Evolutionary conservation across 2,888 invertebrate species (phyloP).

Genomic region (Trimorus sp.): DNA sequence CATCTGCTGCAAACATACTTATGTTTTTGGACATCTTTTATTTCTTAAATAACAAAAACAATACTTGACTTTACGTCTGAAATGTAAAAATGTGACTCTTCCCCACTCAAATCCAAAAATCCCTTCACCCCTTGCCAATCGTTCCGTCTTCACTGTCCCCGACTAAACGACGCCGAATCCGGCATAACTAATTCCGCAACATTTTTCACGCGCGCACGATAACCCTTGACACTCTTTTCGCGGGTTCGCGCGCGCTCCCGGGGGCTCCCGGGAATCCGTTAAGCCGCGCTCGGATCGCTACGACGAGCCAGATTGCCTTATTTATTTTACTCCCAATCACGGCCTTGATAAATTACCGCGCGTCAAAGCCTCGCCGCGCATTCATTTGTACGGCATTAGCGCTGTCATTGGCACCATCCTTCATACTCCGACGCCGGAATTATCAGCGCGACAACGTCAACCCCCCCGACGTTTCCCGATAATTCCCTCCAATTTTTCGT

Average conservation of each 20-base stretch:
- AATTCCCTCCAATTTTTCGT: no score
- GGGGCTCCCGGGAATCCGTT: conserved; percentile 78
- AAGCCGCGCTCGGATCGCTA: conserved; percentile 74
- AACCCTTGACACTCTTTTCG: conserved; percentile 67
- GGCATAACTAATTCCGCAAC: conserved; percentile 72
- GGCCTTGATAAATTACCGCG: conserved; percentile 78
- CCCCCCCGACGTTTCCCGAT: no score
- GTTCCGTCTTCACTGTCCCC: no score
- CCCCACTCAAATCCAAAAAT: no score
- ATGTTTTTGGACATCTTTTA: no score
- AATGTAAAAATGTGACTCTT: no score
- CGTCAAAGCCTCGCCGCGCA: conserved; percentile 80
- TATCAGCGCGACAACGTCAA: conserved; percentile 12
- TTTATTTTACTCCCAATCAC: conserved; percentile 79
- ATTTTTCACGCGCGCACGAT: conserved; percentile 75
- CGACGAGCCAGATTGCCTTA: conserved; percentile 74
- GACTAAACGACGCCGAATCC: no score
- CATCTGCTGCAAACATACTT: no score
- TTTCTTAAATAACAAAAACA: no score
- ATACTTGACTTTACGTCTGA: no score
- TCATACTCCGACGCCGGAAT: conserved; percentile 72
- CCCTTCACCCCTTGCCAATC: no score
- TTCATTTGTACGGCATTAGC: conserved; percentile 80
- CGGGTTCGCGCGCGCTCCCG: conserved; percentile 75
- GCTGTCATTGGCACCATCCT: conserved; percentile 80